A percentile compares a stretch with the other conserved stretches of the same genome.
Evolutionary conservation across 2,797 vertebrate genomes (phyloP).

Genomic region (Eospalax fontanierii): DNA sequence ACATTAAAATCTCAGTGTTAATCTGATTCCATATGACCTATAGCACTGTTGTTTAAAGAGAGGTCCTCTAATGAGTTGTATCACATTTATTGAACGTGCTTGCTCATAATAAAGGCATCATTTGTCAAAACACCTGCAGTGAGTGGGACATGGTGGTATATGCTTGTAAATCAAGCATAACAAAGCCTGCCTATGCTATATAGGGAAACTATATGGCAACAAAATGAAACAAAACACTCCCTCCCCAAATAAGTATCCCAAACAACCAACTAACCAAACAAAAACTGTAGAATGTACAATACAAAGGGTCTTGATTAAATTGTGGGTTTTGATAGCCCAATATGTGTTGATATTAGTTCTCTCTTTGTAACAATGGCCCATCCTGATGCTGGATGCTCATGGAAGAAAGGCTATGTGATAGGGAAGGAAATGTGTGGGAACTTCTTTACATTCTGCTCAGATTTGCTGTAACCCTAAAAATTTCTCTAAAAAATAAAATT

Average conservation of each 20-base stretch:
- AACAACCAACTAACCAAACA: neutral
- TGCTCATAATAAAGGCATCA: slow-evolving; percentile 47
- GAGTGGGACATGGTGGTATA: neutral
- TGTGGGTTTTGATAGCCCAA: neutral
- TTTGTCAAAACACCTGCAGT: neutral
- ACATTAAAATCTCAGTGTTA: neutral
- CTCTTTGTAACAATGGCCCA: neutral
- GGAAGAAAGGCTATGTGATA: neutral
- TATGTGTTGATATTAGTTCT: neutral
- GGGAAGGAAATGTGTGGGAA: neutral
- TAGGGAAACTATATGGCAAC: neutral
- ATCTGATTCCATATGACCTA: neutral
- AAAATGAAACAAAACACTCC: too few relatives aligned
- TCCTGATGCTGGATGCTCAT: neutral
- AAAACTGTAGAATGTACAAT: neutral
- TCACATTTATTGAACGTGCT: neutral
- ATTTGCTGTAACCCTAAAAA: slow-evolving; percentile 26
- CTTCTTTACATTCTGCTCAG: neutral
- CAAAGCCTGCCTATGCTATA: neutral
- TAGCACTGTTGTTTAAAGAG: neutral
- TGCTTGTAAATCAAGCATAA: neutral
- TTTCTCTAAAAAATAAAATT: neutral
- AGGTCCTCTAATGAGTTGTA: neutral
- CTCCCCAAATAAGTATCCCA: too few relatives aligned
- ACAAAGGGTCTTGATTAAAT: neutral